phyloP scores from a whole-genome alignment of 2,888 invertebrate genomes.

The Rhogogaster chlorosoma region DNA sequence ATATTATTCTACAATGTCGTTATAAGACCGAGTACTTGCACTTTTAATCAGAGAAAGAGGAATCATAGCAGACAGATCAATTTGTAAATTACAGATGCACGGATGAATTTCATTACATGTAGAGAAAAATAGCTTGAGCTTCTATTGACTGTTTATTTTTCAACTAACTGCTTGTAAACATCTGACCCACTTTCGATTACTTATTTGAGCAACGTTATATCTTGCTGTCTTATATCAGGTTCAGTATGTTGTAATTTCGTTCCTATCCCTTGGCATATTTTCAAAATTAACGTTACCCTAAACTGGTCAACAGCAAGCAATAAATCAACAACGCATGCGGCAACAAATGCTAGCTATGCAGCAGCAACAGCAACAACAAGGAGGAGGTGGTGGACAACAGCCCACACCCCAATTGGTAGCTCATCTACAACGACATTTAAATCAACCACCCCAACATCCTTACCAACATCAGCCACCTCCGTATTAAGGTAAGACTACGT shows the following conservation, averaged over 20 bases:
- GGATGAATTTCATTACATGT: constrained; percentile 13
- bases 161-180: not conserved
- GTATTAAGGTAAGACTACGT: constrained; percentile 72
- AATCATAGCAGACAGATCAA: not conserved
- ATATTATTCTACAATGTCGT: not conserved
- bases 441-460: constrained; percentile 77
- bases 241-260: not conserved
- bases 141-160: not conserved
- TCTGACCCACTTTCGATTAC: not conserved
- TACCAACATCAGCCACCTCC: constrained; percentile 82
- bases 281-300: constrained; percentile 32
- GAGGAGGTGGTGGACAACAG: constrained; percentile 74
- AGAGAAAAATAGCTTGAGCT: not conserved
- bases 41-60: not conserved
- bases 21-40: not conserved
- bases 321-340: constrained; percentile 82
- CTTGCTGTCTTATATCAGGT: not conserved
- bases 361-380: constrained; percentile 71
- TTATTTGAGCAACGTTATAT: not conserved
- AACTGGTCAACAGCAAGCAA: constrained; percentile 60
- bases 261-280: not conserved
- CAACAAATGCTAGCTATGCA: constrained; percentile 87
- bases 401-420: constrained; percentile 84
- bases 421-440: constrained; percentile 83
- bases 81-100: constrained; percentile 16